These are phyloP conservation scores for Synaphobranchus kaupii DNA, from an alignment of 2,797 vertebrate species.

Conservation along the genomic window DNA sequence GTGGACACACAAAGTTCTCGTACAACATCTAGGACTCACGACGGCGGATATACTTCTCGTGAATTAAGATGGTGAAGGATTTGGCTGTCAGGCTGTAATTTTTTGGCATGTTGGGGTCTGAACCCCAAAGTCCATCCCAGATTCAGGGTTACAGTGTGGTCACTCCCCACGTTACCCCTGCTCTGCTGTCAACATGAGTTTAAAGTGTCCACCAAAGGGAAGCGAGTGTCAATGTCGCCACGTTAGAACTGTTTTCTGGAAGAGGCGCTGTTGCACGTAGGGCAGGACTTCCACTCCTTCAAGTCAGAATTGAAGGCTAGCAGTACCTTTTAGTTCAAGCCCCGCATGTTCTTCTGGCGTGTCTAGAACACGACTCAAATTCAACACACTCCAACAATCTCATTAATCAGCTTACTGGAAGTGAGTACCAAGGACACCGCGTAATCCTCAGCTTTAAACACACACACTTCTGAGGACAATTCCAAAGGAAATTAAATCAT, in stretches of 20 bases:
- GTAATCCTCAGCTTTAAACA: slow-evolving; percentile 13
- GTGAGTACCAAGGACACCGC: slow-evolving; percentile 5
- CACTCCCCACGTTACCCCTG: slow-evolving; percentile 59
- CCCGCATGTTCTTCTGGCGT: not conserved
- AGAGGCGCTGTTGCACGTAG: not conserved
- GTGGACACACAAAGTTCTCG: not conserved
- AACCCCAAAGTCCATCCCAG: not conserved
- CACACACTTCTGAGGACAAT: slow-evolving; percentile 7
- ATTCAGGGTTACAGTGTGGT: slow-evolving; percentile 30
- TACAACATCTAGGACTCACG: not conserved
- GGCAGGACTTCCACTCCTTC: not conserved
- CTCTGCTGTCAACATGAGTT: slow-evolving; percentile 64
- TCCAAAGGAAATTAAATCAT: slow-evolving; percentile 1
- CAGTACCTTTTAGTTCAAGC: not conserved
- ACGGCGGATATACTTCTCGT: not conserved
- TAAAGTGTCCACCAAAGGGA: slow-evolving; percentile 50
- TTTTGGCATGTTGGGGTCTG: not conserved
- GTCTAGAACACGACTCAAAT: not conserved
- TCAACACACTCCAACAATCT: not conserved
- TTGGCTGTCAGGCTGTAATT: not conserved
- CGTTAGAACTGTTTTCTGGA: not conserved
- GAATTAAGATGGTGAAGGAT: not conserved
- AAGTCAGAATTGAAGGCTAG: not conserved
- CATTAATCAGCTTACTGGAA: slow-evolving; percentile 15
- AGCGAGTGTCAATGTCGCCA: slow-evolving; percentile 1